phyloP scores from a whole-genome alignment of 2,113 vertebrate species.

The Tachuris rubrigastra region DNA sequence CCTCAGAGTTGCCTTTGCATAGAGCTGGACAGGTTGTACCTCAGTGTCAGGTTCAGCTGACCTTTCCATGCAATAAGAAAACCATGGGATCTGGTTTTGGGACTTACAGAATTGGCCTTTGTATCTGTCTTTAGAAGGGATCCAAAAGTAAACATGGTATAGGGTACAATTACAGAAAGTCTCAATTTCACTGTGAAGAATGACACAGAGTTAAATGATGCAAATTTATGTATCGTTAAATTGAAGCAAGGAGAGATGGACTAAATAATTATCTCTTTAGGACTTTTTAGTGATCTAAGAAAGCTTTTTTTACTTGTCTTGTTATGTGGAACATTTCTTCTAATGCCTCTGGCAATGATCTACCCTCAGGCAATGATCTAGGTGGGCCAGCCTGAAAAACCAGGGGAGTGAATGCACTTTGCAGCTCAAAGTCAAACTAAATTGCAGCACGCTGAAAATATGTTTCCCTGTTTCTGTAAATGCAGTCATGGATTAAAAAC shows the following conservation, averaged over 20 bases:
- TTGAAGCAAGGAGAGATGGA: neutral
- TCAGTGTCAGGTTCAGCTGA: neutral
- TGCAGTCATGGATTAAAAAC: neutral
- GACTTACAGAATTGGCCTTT: neutral
- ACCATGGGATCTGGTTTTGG: neutral
- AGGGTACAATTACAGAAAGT: neutral
- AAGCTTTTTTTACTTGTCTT: neutral
- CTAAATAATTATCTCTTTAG: neutral
- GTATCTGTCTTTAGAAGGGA: neutral
- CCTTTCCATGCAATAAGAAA: neutral
- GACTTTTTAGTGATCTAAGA: neutral
- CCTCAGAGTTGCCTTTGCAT: neutral
- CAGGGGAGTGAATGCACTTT: neutral
- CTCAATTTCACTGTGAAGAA: neutral
- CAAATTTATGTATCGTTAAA: neutral
- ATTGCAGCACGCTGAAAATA: neutral
- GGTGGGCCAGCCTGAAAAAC: neutral
- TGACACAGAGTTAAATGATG: neutral
- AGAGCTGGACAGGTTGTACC: neutral
- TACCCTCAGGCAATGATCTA: neutral
- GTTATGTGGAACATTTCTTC: neutral
- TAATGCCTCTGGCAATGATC: neutral
- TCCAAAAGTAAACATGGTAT: neutral
- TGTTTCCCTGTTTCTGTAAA: neutral
- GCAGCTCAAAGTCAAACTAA: neutral